Evolutionary conservation across 2,113 vertebrate genomes (phyloP).

Genomic region (Perca fluviatilis): DNA sequence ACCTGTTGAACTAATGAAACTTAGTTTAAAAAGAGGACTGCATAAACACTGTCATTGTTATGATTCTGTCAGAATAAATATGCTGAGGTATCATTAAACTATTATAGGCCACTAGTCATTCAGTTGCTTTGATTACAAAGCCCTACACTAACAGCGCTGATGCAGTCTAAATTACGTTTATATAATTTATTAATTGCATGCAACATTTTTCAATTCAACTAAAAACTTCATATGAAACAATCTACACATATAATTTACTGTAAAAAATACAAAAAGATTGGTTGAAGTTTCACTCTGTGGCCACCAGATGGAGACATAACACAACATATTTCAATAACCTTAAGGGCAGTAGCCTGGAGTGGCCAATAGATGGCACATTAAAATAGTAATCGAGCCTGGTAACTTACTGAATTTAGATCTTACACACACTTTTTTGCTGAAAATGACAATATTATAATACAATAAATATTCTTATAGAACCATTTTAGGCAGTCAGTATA

Average conservation of each 20-base stretch:
- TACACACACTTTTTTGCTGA: background rate
- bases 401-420: background rate
- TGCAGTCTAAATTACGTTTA: background rate
- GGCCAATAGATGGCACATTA: constrained; percentile 5
- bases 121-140: background rate
- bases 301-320: constrained; percentile 55
- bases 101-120: background rate
- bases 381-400: background rate
- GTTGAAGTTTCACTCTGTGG: fast-evolving
- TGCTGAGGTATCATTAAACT: background rate
- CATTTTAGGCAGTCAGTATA: background rate
- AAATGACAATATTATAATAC: background rate
- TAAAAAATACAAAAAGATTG: background rate
- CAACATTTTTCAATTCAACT: too few species aligned
- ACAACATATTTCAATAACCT: background rate
- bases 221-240: background rate
- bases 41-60: background rate
- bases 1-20: background rate
- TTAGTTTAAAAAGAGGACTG: background rate
- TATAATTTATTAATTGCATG: background rate
- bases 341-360: background rate
- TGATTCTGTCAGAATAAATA: background rate
- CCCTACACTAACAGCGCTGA: background rate
- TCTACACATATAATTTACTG: background rate
- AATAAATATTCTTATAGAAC: background rate